A percentile compares a stretch with the other conserved stretches of the same genome.
Evolutionary conservation across 2,797 vertebrate species (phyloP).

Genomic region (Dicrostonyx torquatus): DNA sequence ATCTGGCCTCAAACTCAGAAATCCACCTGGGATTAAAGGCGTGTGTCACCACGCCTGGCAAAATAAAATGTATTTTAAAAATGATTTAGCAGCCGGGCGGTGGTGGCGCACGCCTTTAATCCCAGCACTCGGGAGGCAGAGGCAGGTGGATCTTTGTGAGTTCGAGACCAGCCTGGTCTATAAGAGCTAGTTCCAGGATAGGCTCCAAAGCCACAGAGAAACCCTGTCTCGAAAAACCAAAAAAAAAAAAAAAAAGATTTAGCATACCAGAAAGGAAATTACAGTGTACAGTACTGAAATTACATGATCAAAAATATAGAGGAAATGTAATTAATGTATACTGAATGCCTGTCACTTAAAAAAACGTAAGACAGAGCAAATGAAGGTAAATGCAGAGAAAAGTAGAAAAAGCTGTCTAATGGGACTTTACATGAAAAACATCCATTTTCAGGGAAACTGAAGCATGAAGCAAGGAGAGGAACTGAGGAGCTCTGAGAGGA

Average conservation of each 20-base stretch:
- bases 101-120: too few relatives aligned
- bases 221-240: too few relatives aligned
- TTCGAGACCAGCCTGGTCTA: too few relatives aligned
- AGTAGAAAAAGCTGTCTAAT: not conserved
- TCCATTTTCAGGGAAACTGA: not conserved
- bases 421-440: not conserved
- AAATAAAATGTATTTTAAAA: not conserved
- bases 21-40: not conserved
- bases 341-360: not conserved
- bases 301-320: not conserved
- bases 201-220: too few relatives aligned
- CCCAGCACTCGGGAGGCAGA: too few relatives aligned
- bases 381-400: not conserved
- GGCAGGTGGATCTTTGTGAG: too few relatives aligned
- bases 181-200: too few relatives aligned
- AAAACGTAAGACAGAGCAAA: not conserved
- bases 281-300: not conserved
- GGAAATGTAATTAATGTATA: not conserved
- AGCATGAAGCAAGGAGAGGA: not conserved
- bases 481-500: not conserved
- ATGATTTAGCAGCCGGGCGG: not conserved
- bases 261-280: not conserved
- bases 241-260: not conserved
- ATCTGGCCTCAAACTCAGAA: not conserved
- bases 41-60: not conserved